These are phyloP conservation scores for Anisognathus igniventris DNA, from an alignment of 2,797 vertebrate genomes.

Conservation along the genomic window DNA sequence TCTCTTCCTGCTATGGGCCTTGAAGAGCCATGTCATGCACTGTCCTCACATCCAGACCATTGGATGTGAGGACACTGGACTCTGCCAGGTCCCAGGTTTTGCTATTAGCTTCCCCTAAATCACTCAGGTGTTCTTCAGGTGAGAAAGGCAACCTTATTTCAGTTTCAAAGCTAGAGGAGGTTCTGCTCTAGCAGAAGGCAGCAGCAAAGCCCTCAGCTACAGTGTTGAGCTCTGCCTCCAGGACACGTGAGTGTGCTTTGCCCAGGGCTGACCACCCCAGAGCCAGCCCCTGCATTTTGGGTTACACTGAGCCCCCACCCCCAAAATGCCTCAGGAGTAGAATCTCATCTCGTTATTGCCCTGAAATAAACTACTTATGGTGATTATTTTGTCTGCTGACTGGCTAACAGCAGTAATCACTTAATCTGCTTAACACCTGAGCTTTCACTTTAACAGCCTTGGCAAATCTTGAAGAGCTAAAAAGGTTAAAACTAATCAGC, in stretches of 20 bases:
- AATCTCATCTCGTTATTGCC: slow-evolving; percentile 55
- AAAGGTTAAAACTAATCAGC: slow-evolving; percentile 65
- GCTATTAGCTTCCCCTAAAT: neutral
- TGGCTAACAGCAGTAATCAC: slow-evolving; percentile 72
- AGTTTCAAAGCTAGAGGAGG: neutral
- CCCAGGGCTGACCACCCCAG: neutral
- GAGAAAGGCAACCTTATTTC: neutral
- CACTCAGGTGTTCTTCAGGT: accelerated
- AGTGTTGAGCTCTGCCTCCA: slow-evolving; percentile 3
- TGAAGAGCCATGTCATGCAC: neutral
- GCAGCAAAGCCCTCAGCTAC: neutral
- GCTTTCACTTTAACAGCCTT: slow-evolving; percentile 66
- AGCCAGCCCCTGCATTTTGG: neutral
- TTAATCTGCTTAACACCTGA: slow-evolving; percentile 75
- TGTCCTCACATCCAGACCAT: neutral
- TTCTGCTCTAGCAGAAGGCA: neutral
- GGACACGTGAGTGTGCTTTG: slow-evolving; percentile 2
- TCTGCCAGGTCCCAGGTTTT: neutral
- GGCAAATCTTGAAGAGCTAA: slow-evolving; percentile 58
- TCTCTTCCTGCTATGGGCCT: neutral
- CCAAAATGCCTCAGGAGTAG: slow-evolving; percentile 23
- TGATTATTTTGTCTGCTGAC: slow-evolving; percentile 79
- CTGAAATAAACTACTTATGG: slow-evolving; percentile 74
- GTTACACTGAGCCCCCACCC: neutral
- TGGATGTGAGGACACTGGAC: neutral